Evolutionary conservation across 2,113 vertebrate genomes (phyloP).

Genomic region (Mirounga angustirostris): DNA sequence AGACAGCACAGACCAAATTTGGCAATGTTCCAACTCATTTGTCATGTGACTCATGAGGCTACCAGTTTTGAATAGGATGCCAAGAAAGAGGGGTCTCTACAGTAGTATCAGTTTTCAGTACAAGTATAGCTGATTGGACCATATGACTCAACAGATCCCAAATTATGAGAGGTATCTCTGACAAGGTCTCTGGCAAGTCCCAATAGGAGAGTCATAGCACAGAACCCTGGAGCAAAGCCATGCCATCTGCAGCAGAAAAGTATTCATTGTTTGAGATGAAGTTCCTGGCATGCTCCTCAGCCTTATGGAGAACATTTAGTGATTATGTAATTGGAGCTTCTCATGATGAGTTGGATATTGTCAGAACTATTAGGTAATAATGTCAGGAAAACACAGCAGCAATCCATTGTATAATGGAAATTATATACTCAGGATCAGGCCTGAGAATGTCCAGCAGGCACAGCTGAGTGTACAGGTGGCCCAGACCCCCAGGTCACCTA

Average conservation of each 20-base stretch:
- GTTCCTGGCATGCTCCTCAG: conserved; percentile 59
- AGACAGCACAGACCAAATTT: background rate
- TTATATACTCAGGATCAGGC: conserved; percentile 21
- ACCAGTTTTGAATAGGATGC: background rate
- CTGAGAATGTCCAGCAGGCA: background rate
- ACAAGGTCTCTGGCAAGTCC: conserved; percentile 60
- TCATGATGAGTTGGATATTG: conserved; percentile 65
- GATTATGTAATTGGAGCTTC: conserved; percentile 59
- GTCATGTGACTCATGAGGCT: background rate
- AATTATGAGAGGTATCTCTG: conserved; percentile 59
- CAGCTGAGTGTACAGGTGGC: conserved; percentile 68
- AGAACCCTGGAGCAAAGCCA: conserved; percentile 70
- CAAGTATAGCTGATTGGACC: background rate
- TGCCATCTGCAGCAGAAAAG: conserved; percentile 69
- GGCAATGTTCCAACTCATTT: conserved; percentile 21
- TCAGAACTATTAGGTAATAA: conserved; percentile 68
- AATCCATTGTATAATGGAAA: conserved; percentile 59
- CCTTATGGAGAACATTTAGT: conserved; percentile 63
- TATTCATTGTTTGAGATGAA: conserved; percentile 66
- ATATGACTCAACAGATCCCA: conserved; percentile 46
- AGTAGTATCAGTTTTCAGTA: conserved; percentile 42
- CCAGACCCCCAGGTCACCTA: background rate
- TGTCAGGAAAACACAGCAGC: conserved; percentile 24
- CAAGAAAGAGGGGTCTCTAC: conserved; percentile 26
- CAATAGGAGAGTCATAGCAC: conserved; percentile 19